Base-by-base conservation (phyloP, 2,888 invertebrate genomes). In the Portevinia maculata region DNA sequence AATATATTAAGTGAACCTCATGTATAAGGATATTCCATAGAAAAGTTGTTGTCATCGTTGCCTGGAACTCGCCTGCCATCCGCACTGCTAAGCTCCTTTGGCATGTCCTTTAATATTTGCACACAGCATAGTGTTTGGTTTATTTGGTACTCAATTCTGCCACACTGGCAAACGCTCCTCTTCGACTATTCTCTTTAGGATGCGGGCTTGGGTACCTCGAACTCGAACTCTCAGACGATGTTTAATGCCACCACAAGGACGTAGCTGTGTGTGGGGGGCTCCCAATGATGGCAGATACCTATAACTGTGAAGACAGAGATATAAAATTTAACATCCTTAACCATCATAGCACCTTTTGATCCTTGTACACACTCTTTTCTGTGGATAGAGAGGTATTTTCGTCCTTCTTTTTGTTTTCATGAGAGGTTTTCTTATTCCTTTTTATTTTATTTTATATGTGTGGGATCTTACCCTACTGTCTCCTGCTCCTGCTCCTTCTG, bases 91-190 rank as follows among this genome's bases (percentile, higher is more conserved):
- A 9, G 64, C 70, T 71, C 71, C 76, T 65, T 60, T 60, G 71
- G 65, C 65, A 76, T 76, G 81, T 83, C 76, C 76, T 71, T 76
- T 83, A 83, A 83, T 83, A 83, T 76, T 83, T 83, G 81, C 81
- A 76, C 64, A 81, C 65, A 83, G 71, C 70, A 83, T 52, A 73
- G 78, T 78, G 71, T 78, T 76, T 67, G 83, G 78, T 76, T 83
- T 78, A 67, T 83, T 78, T 78, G 65, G 71, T 83, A 78, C 83
- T 78, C 78, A 78, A 78, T 83, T 73, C 46, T 78, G 83, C 71
- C 78, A 78, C 83, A 83, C 62, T 78, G 67, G 71, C 65, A 78
- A 55, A 57, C 50, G 59, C 46, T 81, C 65, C 76, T 78, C 65
- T 78, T 83, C 73, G 78, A 78, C 78, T 83, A 78, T 83, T 60